Conservation (phyloP, 23 tunicate species). For the Botrylloides violaceus region DNA sequence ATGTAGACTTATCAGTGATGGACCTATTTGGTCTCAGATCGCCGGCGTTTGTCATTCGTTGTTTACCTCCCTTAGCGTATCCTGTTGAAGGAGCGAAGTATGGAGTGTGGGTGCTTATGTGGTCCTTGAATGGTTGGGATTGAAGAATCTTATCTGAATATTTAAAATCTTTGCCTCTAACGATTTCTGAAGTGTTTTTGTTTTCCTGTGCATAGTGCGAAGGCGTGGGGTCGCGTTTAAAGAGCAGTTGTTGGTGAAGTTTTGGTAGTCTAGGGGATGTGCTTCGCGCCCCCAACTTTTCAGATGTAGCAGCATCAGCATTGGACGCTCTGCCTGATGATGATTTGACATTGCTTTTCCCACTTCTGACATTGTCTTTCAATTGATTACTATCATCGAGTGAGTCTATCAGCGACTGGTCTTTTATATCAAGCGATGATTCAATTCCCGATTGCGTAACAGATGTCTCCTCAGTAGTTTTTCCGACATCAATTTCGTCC, state of each 20-base stretch:
- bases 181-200: neutral
- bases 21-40: neutral
- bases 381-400: neutral
- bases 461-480: neutral
- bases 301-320: neutral
- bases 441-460: neutral
- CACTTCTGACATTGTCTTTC: neutral
- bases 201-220: neutral
- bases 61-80: neutral
- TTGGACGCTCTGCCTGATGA: neutral
- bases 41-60: neutral
- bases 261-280: slow-evolving; percentile 21
- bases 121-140: neutral
- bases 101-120: neutral
- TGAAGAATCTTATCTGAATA: neutral
- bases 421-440: neutral
- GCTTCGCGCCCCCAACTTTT: slow-evolving; percentile 7
- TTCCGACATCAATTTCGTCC: neutral
- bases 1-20: neutral
- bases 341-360: neutral
- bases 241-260: slow-evolving; percentile 25
- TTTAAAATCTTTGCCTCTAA: neutral
- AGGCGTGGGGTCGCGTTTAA: neutral
- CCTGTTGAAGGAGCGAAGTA: slow-evolving; percentile 1
- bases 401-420: neutral